Base-by-base conservation (phyloP, 2,888 invertebrate genomes). In the Allolobophora icterica region DNA sequence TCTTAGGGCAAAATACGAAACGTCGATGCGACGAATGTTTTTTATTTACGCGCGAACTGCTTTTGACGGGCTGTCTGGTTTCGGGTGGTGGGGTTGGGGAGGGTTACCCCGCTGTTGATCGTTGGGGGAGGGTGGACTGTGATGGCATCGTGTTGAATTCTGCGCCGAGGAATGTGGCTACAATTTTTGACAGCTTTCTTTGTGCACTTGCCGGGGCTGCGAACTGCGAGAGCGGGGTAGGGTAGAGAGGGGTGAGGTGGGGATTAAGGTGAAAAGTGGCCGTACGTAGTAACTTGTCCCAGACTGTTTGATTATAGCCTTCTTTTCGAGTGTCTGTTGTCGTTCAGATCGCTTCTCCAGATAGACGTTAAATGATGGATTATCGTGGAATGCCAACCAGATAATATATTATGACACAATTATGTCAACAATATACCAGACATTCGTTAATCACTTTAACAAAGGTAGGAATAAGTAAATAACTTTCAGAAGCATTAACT, bases 91-190 rank as follows among this genome's bases (percentile, higher is more conserved):
- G 71, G 71, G 11, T 71, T 8, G 71, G 24, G 71, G 71, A n/a
- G 11, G 71, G 30, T 30, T n/a, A 11, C 8, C 71, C 71, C 71
- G 71, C n/a, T 71, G 71, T 71, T 71, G 71, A 71, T 71, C n/a
- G 71, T 71, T n/a, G n/a, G 71, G 52, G 71, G 71, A 71, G 71
- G 71, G 71, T n/a, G n/a, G 71, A n/a, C n/a, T n/a, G 71, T 71
- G 71, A 8, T 71, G 71, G 71, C 71, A 71, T 71, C 71, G 71
- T 71, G n/a, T 71, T 71, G 6, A 71, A 71, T 71, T 71, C 30
- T 71, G 6, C 71, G 71, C 8, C 71, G 17, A 71, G 71, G 71
- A 71, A 71, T n/a, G 71, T 71, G 71, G 71, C 71, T 71, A n/a
- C n/a, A 71, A n/a, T 71, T 71, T 71, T 71, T 71, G 71, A 71